These are phyloP conservation scores for Pomatorhinus ruficollis DNA, from an alignment of 2,113 vertebrate species.

Conservation along the genomic window DNA sequence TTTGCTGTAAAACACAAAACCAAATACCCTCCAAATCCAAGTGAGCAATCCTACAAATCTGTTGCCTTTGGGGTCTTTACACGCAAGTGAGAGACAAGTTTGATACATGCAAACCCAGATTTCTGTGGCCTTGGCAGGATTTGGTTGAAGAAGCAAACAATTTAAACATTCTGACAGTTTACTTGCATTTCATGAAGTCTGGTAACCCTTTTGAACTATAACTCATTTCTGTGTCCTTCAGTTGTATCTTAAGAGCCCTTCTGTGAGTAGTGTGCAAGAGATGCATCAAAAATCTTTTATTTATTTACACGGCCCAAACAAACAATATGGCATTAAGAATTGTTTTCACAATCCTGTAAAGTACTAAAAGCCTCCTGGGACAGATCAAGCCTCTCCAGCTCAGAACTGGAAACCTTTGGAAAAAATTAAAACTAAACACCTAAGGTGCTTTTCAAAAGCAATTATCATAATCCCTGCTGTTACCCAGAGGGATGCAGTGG, in stretches of 20 bases:
- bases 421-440: neutral
- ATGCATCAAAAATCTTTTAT: neutral
- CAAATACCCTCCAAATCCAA: neutral
- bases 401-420: neutral
- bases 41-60: neutral
- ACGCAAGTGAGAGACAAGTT: neutral
- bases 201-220: neutral
- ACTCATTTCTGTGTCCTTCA: neutral
- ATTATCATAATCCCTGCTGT: neutral
- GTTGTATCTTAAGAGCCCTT: neutral
- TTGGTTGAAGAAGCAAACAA: neutral
- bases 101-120: neutral
- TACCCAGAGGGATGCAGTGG: neutral
- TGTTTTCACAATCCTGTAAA: neutral
- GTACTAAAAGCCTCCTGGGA: neutral
- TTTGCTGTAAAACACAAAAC: neutral
- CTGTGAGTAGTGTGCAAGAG: neutral
- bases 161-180: neutral
- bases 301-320: neutral
- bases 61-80: neutral
- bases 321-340: neutral
- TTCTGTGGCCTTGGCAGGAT: neutral
- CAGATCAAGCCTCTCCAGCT: neutral
- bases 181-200: neutral
- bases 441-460: slow-evolving; percentile 33